These are phyloP conservation scores for Gopherus flavomarginatus DNA, from an alignment of 2,113 vertebrate genomes.

Conservation along the genomic window DNA sequence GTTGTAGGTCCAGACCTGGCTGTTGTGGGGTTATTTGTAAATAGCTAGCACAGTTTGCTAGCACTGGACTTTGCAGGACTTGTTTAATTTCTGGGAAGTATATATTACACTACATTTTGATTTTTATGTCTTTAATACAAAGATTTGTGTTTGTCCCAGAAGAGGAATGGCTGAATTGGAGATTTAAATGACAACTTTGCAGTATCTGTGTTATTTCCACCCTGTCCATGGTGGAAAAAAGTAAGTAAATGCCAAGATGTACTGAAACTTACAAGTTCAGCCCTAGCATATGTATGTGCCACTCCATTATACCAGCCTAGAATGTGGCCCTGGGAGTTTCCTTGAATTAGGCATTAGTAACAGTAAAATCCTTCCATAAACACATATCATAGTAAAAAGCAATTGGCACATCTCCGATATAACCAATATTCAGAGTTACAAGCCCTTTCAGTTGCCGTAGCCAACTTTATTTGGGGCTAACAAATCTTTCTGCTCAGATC, in stretches of 20 bases:
- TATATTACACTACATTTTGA: neutral
- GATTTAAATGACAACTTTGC: neutral
- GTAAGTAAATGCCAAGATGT: neutral
- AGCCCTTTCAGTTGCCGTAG: neutral
- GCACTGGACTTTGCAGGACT: neutral
- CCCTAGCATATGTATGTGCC: neutral
- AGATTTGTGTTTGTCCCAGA: neutral
- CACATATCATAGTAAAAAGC: neutral
- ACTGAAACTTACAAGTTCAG: neutral
- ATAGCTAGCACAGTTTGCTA: neutral
- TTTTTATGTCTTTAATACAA: neutral
- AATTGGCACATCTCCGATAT: neutral
- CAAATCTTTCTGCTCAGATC: neutral
- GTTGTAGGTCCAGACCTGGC: accelerated
- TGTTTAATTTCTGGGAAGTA: neutral
- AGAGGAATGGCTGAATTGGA: neutral
- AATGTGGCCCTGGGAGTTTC: neutral
- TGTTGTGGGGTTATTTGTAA: neutral
- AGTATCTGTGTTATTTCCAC: neutral
- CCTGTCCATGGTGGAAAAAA: neutral
- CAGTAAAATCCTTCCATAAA: neutral
- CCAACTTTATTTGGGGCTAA: accelerated
- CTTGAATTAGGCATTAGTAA: neutral
- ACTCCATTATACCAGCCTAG: neutral
- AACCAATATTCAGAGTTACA: neutral